A percentile compares a stretch with the other conserved stretches of the same genome.
Evolutionary conservation across 1,140 invertebrate species (phyloP).

Genomic region (Tetraneura akinire): DNA sequence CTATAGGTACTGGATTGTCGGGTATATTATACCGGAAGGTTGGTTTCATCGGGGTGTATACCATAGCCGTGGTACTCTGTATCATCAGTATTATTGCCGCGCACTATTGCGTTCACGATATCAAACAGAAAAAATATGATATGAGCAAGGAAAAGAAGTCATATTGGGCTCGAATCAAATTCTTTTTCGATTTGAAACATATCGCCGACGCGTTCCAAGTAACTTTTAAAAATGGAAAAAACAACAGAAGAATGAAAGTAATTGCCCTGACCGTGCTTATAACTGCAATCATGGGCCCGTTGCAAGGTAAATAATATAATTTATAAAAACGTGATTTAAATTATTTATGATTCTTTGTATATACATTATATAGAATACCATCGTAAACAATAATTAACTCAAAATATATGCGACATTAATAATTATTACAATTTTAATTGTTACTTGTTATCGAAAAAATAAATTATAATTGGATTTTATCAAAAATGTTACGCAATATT

Average conservation of each 20-base stretch:
- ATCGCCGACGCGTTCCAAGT: constrained; percentile 73
- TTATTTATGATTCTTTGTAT: too few relatives aligned
- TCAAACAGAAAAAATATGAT: constrained; percentile 33
- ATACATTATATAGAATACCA: too few relatives aligned
- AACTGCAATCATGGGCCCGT: constrained; percentile 78
- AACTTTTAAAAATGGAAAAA: constrained; percentile 72
- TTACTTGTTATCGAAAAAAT: too few relatives aligned
- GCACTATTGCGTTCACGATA: constrained; percentile 69
- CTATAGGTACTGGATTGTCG: constrained; percentile 60
- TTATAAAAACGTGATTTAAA: too few relatives aligned
- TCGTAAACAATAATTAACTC: too few relatives aligned
- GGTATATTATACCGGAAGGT: constrained; percentile 65
- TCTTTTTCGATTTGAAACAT: constrained; percentile 75
- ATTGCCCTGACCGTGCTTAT: constrained; percentile 75
- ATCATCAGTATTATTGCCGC: constrained; percentile 72
- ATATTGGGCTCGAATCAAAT: constrained; percentile 57
- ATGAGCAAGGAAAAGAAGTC: not conserved
- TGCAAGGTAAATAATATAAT: constrained; percentile 67
- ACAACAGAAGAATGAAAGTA: constrained; percentile 71
- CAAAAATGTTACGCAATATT: too few relatives aligned
- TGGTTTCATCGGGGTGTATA: constrained; percentile 77
- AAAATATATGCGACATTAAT: too few relatives aligned
- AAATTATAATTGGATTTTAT: too few relatives aligned
- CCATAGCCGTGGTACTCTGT: constrained; percentile 65
- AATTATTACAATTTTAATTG: too few relatives aligned